phyloP scores from a whole-genome alignment of 1,140 invertebrate species.

The Calliopsis andreniformis region DNA sequence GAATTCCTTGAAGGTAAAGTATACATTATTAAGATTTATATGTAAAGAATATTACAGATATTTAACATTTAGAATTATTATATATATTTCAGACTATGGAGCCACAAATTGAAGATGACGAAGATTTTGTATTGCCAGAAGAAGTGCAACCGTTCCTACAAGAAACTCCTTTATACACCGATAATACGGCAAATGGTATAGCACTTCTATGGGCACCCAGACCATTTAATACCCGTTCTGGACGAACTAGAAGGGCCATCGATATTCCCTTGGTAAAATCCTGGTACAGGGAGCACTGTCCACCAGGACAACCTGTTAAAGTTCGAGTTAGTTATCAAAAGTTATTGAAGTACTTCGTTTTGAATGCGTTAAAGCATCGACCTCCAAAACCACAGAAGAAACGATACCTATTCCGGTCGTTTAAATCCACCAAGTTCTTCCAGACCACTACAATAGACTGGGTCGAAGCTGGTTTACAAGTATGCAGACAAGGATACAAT shows the following conservation, averaged over 20 bases:
- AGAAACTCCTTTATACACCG: constrained; percentile 97
- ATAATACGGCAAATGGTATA: constrained; percentile 99
- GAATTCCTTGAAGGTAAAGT: constrained; percentile 89
- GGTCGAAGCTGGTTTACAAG: constrained; percentile 99
- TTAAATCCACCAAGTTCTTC: constrained; percentile 99
- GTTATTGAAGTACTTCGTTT: constrained; percentile 97
- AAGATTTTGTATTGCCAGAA: constrained; percentile 96
- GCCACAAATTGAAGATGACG: constrained; percentile 95
- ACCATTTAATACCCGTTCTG: constrained; percentile 98
- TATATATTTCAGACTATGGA: constrained; percentile 85
- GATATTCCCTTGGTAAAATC: constrained; percentile 98
- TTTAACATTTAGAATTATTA: too few relatives aligned
- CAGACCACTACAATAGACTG: constrained; percentile 99
- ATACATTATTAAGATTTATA: background rate
- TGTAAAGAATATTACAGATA: too few relatives aligned
- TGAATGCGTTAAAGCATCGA: constrained; percentile 98
- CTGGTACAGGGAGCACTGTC: constrained; percentile 99
- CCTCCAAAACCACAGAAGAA: constrained; percentile 99
- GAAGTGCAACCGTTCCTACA: constrained; percentile 95
- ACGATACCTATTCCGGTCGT: constrained; percentile 98
- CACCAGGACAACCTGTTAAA: constrained; percentile 99
- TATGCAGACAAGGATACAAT: constrained; percentile 99
- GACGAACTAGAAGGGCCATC: constrained; percentile 92
- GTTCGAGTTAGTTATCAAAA: constrained; percentile 99
- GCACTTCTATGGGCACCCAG: constrained; percentile 98